phyloP scores from a whole-genome alignment of 2,888 invertebrate species.

The Liopterus haemorrhoidalis region DNA sequence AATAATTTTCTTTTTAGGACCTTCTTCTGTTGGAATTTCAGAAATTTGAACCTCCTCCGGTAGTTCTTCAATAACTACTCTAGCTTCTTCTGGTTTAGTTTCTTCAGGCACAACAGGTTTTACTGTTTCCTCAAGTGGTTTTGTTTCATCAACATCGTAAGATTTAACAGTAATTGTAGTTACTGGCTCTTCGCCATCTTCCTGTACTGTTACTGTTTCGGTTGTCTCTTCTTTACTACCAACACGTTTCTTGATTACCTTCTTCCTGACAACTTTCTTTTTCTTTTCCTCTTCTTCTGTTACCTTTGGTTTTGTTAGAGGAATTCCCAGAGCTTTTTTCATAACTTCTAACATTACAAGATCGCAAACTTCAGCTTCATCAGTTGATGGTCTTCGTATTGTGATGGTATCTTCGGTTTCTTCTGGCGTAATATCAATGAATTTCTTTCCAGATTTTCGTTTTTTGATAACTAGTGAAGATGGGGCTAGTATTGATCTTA shows the following conservation, averaged over 20 bases:
- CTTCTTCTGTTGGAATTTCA: constrained; percentile 32
- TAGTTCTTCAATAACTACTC: constrained; percentile 36
- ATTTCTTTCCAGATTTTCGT: no score
- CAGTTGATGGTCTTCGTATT: constrained; percentile 14
- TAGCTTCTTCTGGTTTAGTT: constrained; percentile 14
- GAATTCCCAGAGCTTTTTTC: constrained; percentile 14
- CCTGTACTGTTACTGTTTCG: constrained; percentile 45
- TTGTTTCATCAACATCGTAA: constrained; percentile 36
- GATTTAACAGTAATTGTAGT: constrained; percentile 35
- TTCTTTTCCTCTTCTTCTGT: constrained; percentile 36
- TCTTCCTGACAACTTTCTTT: constrained; percentile 36
- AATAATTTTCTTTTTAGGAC: constrained; percentile 26
- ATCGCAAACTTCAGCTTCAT: constrained; percentile 20
- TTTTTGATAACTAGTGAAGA: no score
- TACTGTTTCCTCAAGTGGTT: constrained; percentile 11
- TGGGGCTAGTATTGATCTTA: no score
- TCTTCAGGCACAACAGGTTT: constrained; percentile 28
- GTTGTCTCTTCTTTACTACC: constrained; percentile 35
- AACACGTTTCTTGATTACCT: constrained; percentile 43
- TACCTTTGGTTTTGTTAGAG: constrained; percentile 29
- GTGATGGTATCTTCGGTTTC: neutral
- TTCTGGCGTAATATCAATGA: no score
- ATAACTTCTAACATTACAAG: constrained; percentile 15
- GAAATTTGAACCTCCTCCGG: constrained; percentile 42
- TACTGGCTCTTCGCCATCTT: constrained; percentile 41